Evolutionary conservation across 2,113 vertebrate genomes (phyloP), one percentile per base, ranked within the genome.

Genomic region (Catharus bicknelli): DNA sequence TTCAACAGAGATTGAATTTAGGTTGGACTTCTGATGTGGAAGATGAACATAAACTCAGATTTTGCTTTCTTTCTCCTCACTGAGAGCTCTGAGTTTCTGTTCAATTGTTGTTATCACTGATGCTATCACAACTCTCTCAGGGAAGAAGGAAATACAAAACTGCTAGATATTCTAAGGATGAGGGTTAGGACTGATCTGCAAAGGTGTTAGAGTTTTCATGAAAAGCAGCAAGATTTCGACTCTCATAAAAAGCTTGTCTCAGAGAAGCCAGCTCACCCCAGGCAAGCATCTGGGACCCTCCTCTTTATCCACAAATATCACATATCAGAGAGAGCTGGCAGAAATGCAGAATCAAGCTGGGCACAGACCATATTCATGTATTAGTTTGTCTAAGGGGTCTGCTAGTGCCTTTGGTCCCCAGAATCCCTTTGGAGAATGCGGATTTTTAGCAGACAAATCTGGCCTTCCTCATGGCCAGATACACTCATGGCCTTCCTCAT

Each of bases 301-400:
- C 9, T 77, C 16, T 27, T 70, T 50, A 57, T 42, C 34, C 27
- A 30, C 3, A 3, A 47, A 23, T 45, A 27, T 5, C 3, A 5
- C 13, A 4, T 19, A 32, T 85, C 63, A 83, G 50, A 61, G 45
- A 59, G 17, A 62, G 18, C 3, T 57, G 20, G 22, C 2, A 75
- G 36, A 83, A 77, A 8, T 3, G 11, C 17, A 83, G 70, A 87
- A 75, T 67, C 18, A 90, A 70, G 10, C 17, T 81, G 12, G 7
- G 1, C 13, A 15, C 36, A 45, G 20, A 27, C 9, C 7, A 69
- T 16, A 58, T 1, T 5, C 16, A 8, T 1, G 0, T 21, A 23
- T 50, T 50, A 77, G 62, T 88, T 74, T 62, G 63, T 16, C 27
- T 53, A 27, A 42, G 27, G 2, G 74, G 0, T 3, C 22, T 77